Evolutionary conservation across 2,888 invertebrate species (phyloP), one percentile per base, ranked within the genome.

Genomic region (Harmothoe impar): DNA sequence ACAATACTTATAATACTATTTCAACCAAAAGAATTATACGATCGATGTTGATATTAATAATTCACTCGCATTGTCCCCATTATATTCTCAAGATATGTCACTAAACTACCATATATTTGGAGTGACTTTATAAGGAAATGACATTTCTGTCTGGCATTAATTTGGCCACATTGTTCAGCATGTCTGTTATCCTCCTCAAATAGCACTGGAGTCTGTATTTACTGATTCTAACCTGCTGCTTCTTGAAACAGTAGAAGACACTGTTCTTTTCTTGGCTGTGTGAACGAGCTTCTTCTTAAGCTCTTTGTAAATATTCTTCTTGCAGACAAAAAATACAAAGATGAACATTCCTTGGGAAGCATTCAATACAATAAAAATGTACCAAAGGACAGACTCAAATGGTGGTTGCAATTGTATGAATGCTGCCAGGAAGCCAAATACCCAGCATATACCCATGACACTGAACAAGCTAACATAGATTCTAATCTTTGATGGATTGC

Each of bases 381-480:
- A 84, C 84, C 84, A 84, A 23, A 84, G 84, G 25, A 43, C 25
- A 51, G 84, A 43, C 17, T 84, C 84, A 84, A 84, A 35, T 20
- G 84, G 84, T 1, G 84, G 35, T 0, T 33, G 23, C 5, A 84
- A n/a, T 20, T 20, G 23, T 33, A 84, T 84, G n/a, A 84, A 43
- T 20, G 84, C 84, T n/a, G 84, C 84, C 5, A 25, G 23, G 33
- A 84, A 84, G n/a, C 84, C 84, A 84, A 43, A 33, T 84, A 84
- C 25, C 84, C 84, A 84, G 33, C 43, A 35, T 15, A 84, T 17
- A 33, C 84, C 84, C 84, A 84, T 84, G 10, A 84, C 43, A 35
- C 20, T 20, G 23, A 84, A 84, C 35, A 84, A 23, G 17, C 84
- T 23, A 33, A 25, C 43, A 84, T 84, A 84, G n/a, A 84, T 84